Base-by-base conservation (phyloP, 2,888 invertebrate species). In the Acrocyrtus sp. region DNA sequence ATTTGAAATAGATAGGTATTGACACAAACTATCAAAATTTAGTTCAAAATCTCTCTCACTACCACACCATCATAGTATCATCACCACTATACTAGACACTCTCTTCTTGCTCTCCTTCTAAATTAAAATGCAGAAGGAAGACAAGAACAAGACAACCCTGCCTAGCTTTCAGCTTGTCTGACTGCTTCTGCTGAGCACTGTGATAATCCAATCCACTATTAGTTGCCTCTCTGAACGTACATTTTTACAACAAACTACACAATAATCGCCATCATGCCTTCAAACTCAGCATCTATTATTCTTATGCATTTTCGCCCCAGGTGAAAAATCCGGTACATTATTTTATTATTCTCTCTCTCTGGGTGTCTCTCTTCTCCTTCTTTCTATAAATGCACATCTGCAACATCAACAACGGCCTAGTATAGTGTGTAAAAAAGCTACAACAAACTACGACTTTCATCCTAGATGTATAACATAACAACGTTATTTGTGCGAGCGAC, bases 311-410 rank as follows among this genome's bases (percentile, higher is more conserved):
- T 57, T 57, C 2, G 57, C 57, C 57, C 43, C 57, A 57, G 57
- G 57, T 57, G 43, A 57, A 43, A n/a, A 54, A 54, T 54, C 54
- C 43, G 43, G 57, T 57, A 57, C 43, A 39, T 21, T 39, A 41
- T 57, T 43, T 21, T 24, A 57, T 21, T 43, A 43, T 41, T 24
- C 57, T n/a, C n/a, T n/a, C n/a, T n/a, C n/a, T n/a, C n/a, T n/a
- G n/a, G n/a, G n/a, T n/a, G n/a, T n/a, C n/a, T n/a, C n/a, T n/a
- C n/a, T n/a, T n/a, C 24, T 15, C 15, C 34, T 34, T 34, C 12
- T 34, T 8, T 15, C 8, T 41, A 12, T n/a, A 54, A 54, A 39
- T 54, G 39, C 54, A 54, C 54, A 54, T 54, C 54, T 54, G 54
- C 54, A 54, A 29, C 39, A 34, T 8, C 34, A 34, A 5, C 34